Evolutionary conservation across 1,140 invertebrate genomes (phyloP).

Genomic region (Bombus confusus): DNA sequence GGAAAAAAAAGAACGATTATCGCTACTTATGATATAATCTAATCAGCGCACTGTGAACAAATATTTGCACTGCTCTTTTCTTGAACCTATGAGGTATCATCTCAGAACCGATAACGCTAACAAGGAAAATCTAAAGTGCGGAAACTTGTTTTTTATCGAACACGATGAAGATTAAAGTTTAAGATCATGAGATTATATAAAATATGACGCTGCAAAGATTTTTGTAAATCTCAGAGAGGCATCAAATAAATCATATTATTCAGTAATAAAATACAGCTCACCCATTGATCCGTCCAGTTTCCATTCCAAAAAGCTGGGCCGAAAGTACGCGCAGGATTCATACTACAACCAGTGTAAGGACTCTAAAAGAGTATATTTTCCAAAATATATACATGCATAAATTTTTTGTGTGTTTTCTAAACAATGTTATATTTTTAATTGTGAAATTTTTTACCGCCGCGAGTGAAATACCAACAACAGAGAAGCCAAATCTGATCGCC

Average conservation of each 20-base stretch:
- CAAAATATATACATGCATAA: not conserved
- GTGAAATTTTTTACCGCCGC: slow-evolving; percentile 78
- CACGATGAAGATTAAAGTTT: not conserved
- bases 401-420: not conserved
- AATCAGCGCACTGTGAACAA: slow-evolving; percentile 1
- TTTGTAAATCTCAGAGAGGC: not conserved
- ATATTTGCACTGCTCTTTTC: slow-evolving; percentile 27
- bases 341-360: slow-evolving; percentile 88
- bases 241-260: not conserved
- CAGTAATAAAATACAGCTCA: slow-evolving; percentile 71
- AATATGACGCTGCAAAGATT: not conserved
- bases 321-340: slow-evolving; percentile 91
- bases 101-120: not conserved
- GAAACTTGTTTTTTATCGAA: slow-evolving; percentile 5
- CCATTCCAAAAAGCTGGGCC: slow-evolving; percentile 88
- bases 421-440: not conserved
- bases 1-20: slow-evolving; percentile 29
- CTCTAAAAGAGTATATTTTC: slow-evolving; percentile 65
- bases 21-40: not conserved
- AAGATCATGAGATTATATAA: slow-evolving; percentile 18
- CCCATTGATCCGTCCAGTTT: slow-evolving; percentile 88
- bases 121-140: not conserved
- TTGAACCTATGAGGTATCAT: not conserved
- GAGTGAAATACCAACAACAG: slow-evolving; percentile 85
- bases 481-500: slow-evolving; percentile 86